Evolutionary conservation across 2,888 invertebrate species (phyloP).

Genomic region (Frankliniella intonsa): DNA sequence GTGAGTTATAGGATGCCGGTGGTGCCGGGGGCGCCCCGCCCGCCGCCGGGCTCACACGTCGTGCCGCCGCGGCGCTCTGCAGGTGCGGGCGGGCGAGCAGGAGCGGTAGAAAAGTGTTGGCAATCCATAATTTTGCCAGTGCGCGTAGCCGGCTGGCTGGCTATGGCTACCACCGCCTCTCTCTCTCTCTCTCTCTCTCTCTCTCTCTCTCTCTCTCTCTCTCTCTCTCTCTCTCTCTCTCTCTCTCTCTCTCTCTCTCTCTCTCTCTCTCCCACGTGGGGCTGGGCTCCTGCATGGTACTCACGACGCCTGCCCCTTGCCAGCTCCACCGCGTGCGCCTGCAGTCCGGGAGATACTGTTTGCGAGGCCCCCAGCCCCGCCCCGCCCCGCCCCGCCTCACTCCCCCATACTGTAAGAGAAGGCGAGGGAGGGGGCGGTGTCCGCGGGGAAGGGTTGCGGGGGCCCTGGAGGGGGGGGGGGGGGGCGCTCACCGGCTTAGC

Average conservation of each 20-base stretch:
- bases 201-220: too few species aligned
- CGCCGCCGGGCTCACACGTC: neutral
- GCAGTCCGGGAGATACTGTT: too few species aligned
- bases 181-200: too few species aligned
- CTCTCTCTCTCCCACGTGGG: too few species aligned
- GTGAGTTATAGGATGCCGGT: neutral
- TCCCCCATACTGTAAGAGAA: neutral
- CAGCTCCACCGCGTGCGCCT: too few species aligned
- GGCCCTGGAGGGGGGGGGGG: neutral
- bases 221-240: too few species aligned
- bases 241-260: too few species aligned
- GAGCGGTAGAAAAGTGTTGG: neutral
- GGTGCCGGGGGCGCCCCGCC: neutral
- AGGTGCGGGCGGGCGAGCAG: neutral
- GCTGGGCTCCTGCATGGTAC: too few species aligned
- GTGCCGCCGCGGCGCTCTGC: neutral
- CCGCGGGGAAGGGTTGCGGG: neutral
- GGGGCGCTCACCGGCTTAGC: neutral
- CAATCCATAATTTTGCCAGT: slow-evolving; percentile 1
- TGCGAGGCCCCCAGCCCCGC: neutral
- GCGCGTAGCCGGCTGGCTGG: neutral
- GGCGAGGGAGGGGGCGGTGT: neutral
- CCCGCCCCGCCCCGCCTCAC: neutral
- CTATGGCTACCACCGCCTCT: too few species aligned
- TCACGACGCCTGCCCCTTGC: too few species aligned